These are phyloP conservation scores for Sula dactylatra DNA, from an alignment of 2,113 vertebrate species.

Conservation along the genomic window DNA sequence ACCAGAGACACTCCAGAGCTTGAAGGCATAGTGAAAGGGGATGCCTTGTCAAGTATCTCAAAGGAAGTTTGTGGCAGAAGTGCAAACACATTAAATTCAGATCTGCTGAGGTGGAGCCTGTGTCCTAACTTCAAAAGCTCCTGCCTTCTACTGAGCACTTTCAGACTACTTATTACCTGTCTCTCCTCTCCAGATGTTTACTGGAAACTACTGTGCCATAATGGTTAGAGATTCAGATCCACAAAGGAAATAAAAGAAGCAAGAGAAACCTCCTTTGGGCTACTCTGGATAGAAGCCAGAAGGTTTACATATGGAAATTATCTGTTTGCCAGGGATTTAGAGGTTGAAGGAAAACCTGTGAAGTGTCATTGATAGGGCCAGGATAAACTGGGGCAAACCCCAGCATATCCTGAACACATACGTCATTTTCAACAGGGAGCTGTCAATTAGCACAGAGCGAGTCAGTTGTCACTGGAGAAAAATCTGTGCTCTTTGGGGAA, in stretches of 20 bases:
- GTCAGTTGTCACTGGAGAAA: constrained; percentile 1
- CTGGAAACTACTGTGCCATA: neutral
- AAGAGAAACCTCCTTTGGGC: neutral
- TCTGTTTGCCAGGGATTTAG: neutral
- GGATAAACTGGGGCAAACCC: neutral
- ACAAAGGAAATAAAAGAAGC: neutral
- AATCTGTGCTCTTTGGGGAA: neutral
- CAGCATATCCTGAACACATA: neutral
- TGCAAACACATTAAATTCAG: neutral
- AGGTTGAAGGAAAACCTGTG: neutral
- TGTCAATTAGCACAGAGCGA: neutral
- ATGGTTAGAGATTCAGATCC: neutral
- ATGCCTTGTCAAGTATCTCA: neutral
- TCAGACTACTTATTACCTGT: neutral
- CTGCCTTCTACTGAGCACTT: neutral
- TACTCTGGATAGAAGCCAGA: neutral
- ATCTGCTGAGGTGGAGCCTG: neutral
- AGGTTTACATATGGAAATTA: neutral
- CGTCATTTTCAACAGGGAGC: neutral
- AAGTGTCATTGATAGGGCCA: neutral
- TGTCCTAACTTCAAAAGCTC: neutral
- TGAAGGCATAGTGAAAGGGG: neutral
- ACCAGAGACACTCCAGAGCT: neutral
- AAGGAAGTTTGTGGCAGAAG: neutral
- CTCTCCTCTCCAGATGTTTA: neutral